These are phyloP conservation scores for Cataglyphis albicans DNA, from an alignment of 2,888 invertebrate genomes.

Conservation along the genomic window DNA sequence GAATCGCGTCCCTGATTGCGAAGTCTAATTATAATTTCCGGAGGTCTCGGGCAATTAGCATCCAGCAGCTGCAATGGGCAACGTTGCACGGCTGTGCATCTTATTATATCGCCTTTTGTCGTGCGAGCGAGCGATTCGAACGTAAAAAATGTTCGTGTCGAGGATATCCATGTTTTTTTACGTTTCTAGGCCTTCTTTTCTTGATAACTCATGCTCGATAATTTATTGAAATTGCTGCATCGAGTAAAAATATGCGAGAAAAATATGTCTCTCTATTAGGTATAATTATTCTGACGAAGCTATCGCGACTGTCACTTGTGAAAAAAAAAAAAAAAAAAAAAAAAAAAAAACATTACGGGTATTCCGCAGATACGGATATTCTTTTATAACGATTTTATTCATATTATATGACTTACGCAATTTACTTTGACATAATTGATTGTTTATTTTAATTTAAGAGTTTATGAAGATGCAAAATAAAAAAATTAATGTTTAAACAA, in stretches of 20 bases:
- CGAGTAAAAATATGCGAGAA: slow-evolving; percentile 10
- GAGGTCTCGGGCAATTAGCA: slow-evolving; percentile 71
- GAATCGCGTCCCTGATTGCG: slow-evolving; percentile 70
- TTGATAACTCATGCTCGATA: background rate
- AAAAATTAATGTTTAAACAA: background rate
- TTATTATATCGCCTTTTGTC: slow-evolving; percentile 73
- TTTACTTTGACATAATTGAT: slow-evolving; percentile 1
- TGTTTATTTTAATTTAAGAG: background rate
- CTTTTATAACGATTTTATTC: background rate
- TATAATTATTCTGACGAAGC: slow-evolving; percentile 22
- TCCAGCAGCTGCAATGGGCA: slow-evolving; percentile 72
- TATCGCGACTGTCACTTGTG: slow-evolving; percentile 20
- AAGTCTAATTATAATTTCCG: slow-evolving; percentile 72
- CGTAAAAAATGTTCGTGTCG: background rate
- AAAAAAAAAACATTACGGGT: slow-evolving; percentile 6
- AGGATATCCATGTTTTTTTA: background rate
- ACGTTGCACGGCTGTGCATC: slow-evolving; percentile 66
- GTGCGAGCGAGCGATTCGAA: slow-evolving; percentile 12
- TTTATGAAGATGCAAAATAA: background rate
- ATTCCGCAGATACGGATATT: background rate
- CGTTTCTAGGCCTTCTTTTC: slow-evolving; percentile 2
- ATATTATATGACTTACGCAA: background rate
- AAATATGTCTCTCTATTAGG: slow-evolving; percentile 30
- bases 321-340: background rate
- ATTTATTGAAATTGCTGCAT: slow-evolving; percentile 22